Base-by-base conservation (phyloP, 2,113 vertebrate genomes). In the Empidonax traillii region DNA sequence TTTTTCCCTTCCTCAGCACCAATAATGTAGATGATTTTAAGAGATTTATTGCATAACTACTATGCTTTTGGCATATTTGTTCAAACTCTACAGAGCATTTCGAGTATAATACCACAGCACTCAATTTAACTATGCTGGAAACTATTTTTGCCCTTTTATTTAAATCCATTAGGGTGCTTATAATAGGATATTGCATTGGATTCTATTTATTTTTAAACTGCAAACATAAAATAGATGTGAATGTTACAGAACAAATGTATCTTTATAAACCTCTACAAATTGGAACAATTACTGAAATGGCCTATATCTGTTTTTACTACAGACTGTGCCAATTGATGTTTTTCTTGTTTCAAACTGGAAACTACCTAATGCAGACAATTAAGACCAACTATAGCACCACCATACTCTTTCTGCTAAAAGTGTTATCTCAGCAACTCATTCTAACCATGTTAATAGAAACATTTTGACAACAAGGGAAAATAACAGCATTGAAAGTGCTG, bases 171-270 rank as follows among this genome's bases (percentile, higher is more conserved):
- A 55, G 21, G 9, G 30, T 73, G 51, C 24, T 83, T 81, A 82
- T 56, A 89, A 91, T 58, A 67, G 41, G 68, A 62, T 47, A 65
- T 44, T 82, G 28, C 56, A 55, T 35, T 83, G 22, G 15, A 58
- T 71, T 92, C 39, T 81, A 28, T 73, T 95, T 76, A 49, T 91
- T 95, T 87, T 85, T 87, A 79, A 95, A 89, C 63, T 62, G 39
- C 44, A 92, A 89, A 78, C 49, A 44, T 37, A 24, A 91, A 94
- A 91, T 85, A 93, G 37, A 66, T 87, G 62, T 43, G 47, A 93
- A 75, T 28, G 30, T 73, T 80, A 85, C 78, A 78, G 28, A 69
- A 76, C 33, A 94, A 95, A 68, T 31, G 35, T 27, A 73, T 72
- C 46, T 30, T 83, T 87, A 53, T 47, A 96, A 90, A 68, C 55